phyloP scores from a whole-genome alignment of 1,140 invertebrate species.

The Thaumatotibia leucotreta region DNA sequence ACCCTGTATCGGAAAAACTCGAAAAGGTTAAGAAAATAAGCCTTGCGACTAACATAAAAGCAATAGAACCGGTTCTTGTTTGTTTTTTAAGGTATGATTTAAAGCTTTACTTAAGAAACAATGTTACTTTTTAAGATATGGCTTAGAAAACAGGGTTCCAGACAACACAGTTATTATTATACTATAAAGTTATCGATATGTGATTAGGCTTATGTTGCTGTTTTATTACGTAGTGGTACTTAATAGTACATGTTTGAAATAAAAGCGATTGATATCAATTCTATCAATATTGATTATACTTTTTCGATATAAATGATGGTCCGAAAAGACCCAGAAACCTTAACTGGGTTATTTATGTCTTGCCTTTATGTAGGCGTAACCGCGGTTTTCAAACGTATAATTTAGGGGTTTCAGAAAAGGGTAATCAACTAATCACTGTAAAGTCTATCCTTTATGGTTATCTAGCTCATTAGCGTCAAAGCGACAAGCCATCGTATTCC shows the following conservation, averaged over 20 bases:
- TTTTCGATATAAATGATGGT: too few species aligned
- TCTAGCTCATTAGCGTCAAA: neutral
- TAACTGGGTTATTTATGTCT: too few species aligned
- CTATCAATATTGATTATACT: too few species aligned
- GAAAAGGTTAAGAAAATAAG: conserved; percentile 23
- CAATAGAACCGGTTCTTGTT: conserved; percentile 7
- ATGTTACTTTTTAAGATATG: neutral
- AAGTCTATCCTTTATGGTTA: neutral
- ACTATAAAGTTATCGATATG: too few species aligned
- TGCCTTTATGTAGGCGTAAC: neutral
- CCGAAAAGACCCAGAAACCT: too few species aligned
- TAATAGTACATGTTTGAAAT: too few species aligned
- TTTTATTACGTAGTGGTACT: too few species aligned
- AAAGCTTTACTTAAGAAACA: neutral
- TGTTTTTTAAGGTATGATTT: conserved; percentile 20
- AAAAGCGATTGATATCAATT: too few species aligned
- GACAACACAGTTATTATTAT: too few species aligned
- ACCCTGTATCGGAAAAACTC: conserved; percentile 11
- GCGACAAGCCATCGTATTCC: neutral
- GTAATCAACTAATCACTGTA: neutral
- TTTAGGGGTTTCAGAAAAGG: neutral
- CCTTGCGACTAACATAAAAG: neutral
- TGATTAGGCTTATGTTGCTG: too few species aligned
- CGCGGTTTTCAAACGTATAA: neutral
- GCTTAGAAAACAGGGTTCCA: too few species aligned